Conservation (phyloP, 2,888 invertebrate species). For the Andrena minutula region DNA sequence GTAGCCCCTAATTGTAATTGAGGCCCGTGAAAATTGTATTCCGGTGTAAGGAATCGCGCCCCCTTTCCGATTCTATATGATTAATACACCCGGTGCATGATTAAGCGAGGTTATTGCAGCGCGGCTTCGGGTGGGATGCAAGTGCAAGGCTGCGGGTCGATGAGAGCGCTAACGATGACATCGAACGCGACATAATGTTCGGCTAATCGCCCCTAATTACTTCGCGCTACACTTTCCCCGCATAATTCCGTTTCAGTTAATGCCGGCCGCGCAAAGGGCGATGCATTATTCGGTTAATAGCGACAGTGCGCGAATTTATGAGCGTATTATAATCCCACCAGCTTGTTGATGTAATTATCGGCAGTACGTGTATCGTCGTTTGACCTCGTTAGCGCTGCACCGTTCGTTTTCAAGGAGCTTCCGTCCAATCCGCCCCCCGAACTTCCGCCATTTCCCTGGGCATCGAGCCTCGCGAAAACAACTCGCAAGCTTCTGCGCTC, state of each 20-base stretch:
- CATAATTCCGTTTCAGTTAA: constrained; percentile 54
- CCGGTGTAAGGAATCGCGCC: no score
- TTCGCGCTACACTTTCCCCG: constrained; percentile 49
- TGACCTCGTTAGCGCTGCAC: constrained; percentile 46
- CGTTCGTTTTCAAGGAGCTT: constrained; percentile 33
- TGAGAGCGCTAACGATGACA: constrained; percentile 24
- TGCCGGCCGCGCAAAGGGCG: constrained; percentile 42
- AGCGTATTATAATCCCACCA: constrained; percentile 58
- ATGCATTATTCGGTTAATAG: constrained; percentile 58
- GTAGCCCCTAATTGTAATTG: no score
- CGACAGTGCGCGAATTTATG: constrained; percentile 50
- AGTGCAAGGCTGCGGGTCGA: constrained; percentile 2
- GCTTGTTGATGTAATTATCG: constrained; percentile 64
- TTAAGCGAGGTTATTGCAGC: background rate
- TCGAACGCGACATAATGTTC: constrained; percentile 18
- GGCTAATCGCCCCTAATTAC: constrained; percentile 43
- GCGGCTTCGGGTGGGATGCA: background rate
- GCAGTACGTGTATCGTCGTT: constrained; percentile 30
- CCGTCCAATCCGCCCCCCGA: background rate
- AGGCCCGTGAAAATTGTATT: background rate
- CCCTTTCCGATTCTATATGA: background rate
- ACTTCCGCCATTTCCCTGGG: background rate
- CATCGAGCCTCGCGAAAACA: no score
- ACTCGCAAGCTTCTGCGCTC: no score
- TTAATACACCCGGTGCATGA: background rate